Percentiles rank a stretch among this genome's conserved stretches.
phyloP scores from a whole-genome alignment of 2,797 vertebrate genomes.

The Poliocrania exsul region DNA sequence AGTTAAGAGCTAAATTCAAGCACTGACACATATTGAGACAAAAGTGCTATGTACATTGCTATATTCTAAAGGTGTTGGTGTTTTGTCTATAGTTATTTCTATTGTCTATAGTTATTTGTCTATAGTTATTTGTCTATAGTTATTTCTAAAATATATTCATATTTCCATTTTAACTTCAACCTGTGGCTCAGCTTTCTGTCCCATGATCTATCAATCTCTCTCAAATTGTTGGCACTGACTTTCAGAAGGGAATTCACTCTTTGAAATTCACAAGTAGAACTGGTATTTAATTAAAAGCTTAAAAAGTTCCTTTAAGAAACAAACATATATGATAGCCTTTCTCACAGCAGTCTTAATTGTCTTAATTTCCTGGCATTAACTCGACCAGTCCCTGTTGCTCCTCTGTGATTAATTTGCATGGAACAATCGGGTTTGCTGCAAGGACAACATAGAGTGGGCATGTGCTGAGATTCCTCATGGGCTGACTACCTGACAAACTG shows the following conservation, averaged over 20 bases:
- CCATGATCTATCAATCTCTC: neutral
- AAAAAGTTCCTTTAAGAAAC: neutral
- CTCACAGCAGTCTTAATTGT: neutral
- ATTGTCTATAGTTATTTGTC: neutral
- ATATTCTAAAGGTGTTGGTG: neutral
- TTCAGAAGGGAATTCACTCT: neutral
- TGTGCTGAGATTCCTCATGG: neutral
- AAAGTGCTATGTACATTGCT: fast-evolving
- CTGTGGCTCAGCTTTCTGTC: neutral
- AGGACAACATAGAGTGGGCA: neutral
- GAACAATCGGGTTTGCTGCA: neutral
- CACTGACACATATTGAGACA: neutral
- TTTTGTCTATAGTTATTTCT: neutral
- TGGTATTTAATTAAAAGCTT: neutral
- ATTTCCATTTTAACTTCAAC: neutral
- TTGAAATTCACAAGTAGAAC: neutral
- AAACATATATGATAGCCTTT: neutral
- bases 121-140: neutral
- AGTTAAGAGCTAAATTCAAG: neutral
- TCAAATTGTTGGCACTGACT: neutral
- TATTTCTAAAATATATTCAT: neutral
- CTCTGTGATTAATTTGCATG: neutral
- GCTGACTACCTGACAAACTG: neutral
- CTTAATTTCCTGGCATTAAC: neutral
- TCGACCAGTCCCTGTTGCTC: neutral